Conservation (phyloP, 2,113 vertebrate species). For the Chloropsis hardwickii region DNA sequence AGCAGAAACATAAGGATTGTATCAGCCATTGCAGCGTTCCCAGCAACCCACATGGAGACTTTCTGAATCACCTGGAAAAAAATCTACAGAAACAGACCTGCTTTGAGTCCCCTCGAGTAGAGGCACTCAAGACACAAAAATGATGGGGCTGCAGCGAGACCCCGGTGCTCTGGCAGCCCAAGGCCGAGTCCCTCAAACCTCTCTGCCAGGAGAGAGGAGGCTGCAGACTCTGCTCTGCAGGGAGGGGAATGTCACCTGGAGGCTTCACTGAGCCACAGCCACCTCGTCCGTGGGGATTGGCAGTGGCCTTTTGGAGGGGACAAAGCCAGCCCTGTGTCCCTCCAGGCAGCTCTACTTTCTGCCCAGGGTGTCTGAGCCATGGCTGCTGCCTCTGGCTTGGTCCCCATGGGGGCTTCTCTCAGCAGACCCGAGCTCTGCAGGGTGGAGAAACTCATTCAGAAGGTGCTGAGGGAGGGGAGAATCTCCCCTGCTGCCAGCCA, state of each 20-base stretch:
- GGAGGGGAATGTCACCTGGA: background rate
- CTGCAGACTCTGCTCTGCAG: background rate
- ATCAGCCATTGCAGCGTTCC: background rate
- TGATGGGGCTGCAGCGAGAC: background rate
- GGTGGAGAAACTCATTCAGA: background rate
- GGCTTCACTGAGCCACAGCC: background rate
- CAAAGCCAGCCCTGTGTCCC: background rate
- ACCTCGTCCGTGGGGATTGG: background rate
- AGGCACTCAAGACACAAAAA: background rate
- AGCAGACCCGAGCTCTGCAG: background rate
- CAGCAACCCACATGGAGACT: background rate
- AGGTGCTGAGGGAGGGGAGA: background rate
- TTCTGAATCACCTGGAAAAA: background rate
- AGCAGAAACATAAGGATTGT: background rate
- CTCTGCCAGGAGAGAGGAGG: background rate
- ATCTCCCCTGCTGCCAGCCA: background rate
- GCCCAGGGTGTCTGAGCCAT: background rate
- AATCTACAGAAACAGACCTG: background rate
- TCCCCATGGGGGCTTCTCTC: background rate
- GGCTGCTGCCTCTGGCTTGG: background rate
- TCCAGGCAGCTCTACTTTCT: background rate
- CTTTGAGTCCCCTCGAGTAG: background rate
- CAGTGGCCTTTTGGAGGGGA: background rate
- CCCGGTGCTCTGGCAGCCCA: rapidly evolving
- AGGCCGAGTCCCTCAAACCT: background rate